Conservation (phyloP, 2,113 vertebrate genomes). For the Mormyrus lacerda region DNA sequence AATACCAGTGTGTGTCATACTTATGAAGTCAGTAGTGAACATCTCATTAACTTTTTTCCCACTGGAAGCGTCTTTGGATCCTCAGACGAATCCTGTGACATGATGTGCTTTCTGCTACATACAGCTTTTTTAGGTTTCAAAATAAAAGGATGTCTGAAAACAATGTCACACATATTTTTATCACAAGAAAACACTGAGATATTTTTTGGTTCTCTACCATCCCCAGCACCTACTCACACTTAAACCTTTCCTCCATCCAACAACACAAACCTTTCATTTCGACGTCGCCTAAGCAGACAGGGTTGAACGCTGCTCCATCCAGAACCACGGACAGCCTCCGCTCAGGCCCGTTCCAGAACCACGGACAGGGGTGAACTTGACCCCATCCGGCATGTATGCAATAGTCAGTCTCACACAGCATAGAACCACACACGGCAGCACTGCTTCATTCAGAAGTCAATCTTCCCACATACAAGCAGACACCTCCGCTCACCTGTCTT, state of each 20-base stretch:
- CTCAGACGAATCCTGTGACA: not conserved
- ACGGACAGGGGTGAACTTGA: not conserved
- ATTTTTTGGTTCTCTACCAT: not conserved
- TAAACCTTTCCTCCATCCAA: not conserved
- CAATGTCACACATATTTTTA: constrained; percentile 3
- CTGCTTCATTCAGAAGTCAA: not conserved
- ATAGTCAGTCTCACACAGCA: not conserved
- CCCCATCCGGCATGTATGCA: not conserved
- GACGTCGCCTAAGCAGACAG: not conserved
- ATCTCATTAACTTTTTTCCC: not conserved
- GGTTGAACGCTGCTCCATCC: not conserved
- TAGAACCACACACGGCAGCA: not conserved
- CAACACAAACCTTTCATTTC: not conserved
- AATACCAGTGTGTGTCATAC: not conserved
- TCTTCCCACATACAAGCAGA: not conserved
- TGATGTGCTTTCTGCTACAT: not conserved
- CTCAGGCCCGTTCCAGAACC: not conserved
- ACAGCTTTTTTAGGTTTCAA: not conserved
- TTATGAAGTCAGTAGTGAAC: not conserved
- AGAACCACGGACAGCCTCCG: not conserved
- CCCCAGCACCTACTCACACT: not conserved
- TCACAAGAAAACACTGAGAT: not conserved
- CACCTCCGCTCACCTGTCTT: constrained; percentile 68
- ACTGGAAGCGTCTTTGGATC: not conserved
- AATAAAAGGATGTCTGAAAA: not conserved